Evolutionary conservation across 2,888 invertebrate genomes (phyloP), one percentile per base, ranked within the genome.

Genomic region (Callosobruchus maculatus): DNA sequence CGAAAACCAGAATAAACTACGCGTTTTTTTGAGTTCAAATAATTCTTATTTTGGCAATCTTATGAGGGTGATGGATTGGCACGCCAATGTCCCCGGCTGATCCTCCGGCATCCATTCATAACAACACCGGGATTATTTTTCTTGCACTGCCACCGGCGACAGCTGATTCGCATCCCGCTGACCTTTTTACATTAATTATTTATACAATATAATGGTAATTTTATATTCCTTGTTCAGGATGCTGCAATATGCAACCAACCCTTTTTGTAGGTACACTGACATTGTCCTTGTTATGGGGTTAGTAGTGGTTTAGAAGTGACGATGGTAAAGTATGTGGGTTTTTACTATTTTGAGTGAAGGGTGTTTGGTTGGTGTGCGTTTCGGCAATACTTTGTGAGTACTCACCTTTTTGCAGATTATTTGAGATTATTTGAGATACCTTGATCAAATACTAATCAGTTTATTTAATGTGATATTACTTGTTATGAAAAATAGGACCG

Each of bases 101-200:
- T 49, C 49, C 49, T 49, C 49, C 49, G 13, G 49, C 49, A 49
- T 49, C 49, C 49, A 49, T 49, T 49, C 49, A 49, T 18, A 49
- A 3, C 49, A 18, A 5, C 13, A 49, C 49, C 49, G 68, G 68
- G 68, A 68, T 68, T 68, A 68, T 68, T 68, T 68, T 68, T 68
- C 68, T 68, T 68, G 7, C 68, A 9, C 68, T 68, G 68, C 68
- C 68, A 68, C 22, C 3, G 68, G 21, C 71, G 26, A 66, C 71
- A 71, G 49, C 71, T 71, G 71, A 71, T 30, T 21, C 31, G 26
- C 67, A 67, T 67, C 71, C 71, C 30, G 67, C 21, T 71, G 22
- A 71, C 71, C 71, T 71, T 71, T 71, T 67, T 67, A 30, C 71
- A 71, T 71, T 71, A 71, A 71, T 71, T 71, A 71, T 71, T 26